Percentiles rank a stretch among this genome's conserved stretches.
Evolutionary conservation across 2,113 vertebrate genomes (phyloP).

Genomic region (Ramphastos sulfuratus): DNA sequence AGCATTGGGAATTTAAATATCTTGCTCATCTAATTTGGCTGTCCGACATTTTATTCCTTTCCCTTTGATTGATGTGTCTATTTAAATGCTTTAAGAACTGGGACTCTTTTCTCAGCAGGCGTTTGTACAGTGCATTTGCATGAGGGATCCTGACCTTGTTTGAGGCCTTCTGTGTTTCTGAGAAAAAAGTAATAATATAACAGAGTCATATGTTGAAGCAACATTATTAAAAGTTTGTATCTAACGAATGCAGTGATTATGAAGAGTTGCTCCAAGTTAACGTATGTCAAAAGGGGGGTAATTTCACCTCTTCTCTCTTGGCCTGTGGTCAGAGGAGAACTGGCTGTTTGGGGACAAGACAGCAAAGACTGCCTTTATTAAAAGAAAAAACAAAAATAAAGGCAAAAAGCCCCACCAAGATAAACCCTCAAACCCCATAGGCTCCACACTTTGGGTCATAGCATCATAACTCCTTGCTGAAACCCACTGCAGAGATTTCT

Average conservation of each 20-base stretch:
- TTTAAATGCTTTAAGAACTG: constrained; percentile 11
- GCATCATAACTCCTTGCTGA: background rate
- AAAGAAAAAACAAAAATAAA: background rate
- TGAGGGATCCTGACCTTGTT: constrained; percentile 14
- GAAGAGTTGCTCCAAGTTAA: background rate
- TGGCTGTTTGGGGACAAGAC: background rate
- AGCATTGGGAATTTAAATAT: background rate
- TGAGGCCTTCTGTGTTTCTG: background rate
- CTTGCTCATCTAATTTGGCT: background rate
- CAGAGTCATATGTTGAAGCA: background rate
- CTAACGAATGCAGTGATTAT: background rate
- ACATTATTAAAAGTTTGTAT: background rate
- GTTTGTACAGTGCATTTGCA: background rate
- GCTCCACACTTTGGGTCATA: background rate
- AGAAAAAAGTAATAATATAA: background rate
- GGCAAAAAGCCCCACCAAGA: too few species aligned
- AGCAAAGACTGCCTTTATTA: background rate
- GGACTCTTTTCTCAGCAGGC: background rate
- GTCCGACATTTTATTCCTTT: background rate
- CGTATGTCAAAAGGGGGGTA: background rate
- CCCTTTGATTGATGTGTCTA: background rate
- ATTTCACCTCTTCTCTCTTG: background rate
- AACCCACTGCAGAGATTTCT: constrained; percentile 33
- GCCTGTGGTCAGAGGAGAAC: background rate
- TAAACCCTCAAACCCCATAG: background rate